Percentiles rank a stretch among this genome's conserved stretches.
Conservation (phyloP, 1,140 invertebrate species). For the Drosophila rhopaloa region DNA sequence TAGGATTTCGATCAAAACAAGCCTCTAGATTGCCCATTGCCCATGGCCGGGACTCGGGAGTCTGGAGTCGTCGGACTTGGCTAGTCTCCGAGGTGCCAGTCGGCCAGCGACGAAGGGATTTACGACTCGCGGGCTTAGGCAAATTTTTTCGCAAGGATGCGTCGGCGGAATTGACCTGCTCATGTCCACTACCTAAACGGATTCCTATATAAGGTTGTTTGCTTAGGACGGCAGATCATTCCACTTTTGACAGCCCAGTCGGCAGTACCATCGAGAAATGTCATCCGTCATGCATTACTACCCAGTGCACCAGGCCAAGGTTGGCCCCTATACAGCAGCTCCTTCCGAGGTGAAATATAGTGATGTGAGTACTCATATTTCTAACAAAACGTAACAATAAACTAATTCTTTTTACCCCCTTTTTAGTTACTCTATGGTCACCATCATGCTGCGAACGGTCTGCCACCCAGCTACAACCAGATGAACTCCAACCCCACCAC, state of each 20-base stretch:
- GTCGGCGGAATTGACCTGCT: conserved; percentile 27
- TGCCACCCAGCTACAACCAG: conserved; percentile 30
- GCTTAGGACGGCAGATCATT: conserved; percentile 50
- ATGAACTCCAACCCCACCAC: conserved; percentile 19
- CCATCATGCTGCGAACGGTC: conserved; percentile 23
- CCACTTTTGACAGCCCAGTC: conserved; percentile 38
- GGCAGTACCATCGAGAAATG: conserved; percentile 42
- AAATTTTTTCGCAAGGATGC: conserved; percentile 59
- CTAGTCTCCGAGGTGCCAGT: conserved; percentile 65
- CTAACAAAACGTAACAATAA: no score
- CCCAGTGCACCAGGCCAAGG: conserved; percentile 70
- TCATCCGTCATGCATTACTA: conserved; percentile 82
- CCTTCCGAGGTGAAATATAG: conserved; percentile 58
- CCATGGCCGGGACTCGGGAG: conserved; percentile 3
- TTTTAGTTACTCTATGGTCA: conserved; percentile 54
- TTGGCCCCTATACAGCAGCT: conserved; percentile 37
- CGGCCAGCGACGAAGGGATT: conserved; percentile 61
- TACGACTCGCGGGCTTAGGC: conserved; percentile 79
- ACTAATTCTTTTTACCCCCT: background rate
- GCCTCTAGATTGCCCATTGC: conserved; percentile 71
- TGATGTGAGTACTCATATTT: conserved; percentile 44
- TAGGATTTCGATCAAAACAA: conserved; percentile 77
- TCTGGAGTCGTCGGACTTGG: conserved; percentile 28
- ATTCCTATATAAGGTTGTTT: conserved; percentile 55
- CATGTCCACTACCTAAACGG: conserved; percentile 47